These are phyloP conservation scores for Spizella passerina DNA, from an alignment of 2,797 vertebrate genomes.

Conservation along the genomic window DNA sequence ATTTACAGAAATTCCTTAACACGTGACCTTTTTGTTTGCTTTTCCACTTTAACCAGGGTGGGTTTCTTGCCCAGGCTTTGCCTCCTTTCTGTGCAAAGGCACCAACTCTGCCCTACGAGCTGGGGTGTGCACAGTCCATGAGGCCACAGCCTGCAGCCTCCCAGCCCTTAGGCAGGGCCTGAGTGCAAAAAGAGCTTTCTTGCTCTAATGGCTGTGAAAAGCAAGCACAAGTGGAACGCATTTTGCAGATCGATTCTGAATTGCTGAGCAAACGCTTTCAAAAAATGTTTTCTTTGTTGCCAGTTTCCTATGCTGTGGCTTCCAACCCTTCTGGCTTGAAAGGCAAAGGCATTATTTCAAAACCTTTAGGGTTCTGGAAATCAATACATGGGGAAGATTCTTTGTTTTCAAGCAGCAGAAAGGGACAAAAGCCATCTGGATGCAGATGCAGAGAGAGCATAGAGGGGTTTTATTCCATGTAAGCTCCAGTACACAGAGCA, in stretches of 20 bases:
- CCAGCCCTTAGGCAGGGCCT: not conserved
- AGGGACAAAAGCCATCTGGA: not conserved
- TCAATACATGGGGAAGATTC: not conserved
- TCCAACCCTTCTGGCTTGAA: not conserved
- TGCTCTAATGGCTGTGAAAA: not conserved
- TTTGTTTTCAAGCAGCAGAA: not conserved
- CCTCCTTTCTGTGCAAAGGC: not conserved
- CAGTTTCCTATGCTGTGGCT: fast-evolving
- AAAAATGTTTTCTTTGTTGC: not conserved
- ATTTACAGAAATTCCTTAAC: not conserved
- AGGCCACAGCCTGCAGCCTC: not conserved
- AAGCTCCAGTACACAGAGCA: not conserved
- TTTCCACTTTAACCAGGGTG: not conserved
- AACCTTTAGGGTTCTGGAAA: not conserved
- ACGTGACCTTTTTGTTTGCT: not conserved
- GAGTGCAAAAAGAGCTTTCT: not conserved
- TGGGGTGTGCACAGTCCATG: fast-evolving
- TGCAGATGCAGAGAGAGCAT: fast-evolving
- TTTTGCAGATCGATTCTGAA: not conserved
- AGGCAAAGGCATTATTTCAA: not conserved
- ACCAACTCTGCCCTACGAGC: fast-evolving
- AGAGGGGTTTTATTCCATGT: not conserved
- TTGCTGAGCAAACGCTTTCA: not conserved
- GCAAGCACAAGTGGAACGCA: not conserved
- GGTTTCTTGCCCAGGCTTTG: not conserved